These are phyloP conservation scores for Oreamnos americanus DNA, from an alignment of 2,113 vertebrate species.

Conservation along the genomic window DNA sequence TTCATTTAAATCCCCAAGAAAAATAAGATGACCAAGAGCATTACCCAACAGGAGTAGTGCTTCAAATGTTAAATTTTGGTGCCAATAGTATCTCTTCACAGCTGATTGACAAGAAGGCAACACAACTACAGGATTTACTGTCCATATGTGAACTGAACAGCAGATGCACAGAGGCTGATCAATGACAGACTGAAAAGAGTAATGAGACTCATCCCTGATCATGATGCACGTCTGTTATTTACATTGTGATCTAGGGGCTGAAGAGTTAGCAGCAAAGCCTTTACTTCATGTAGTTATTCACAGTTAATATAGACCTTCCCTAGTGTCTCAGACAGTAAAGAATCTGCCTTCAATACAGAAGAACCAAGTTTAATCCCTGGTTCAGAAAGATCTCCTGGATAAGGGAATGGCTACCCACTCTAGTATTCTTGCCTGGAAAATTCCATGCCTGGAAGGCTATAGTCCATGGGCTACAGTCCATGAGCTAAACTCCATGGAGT, in stretches of 20 bases:
- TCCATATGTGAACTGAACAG: not conserved
- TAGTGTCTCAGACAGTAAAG: not conserved
- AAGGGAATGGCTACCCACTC: not conserved
- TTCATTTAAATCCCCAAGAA: not conserved
- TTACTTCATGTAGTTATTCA: not conserved
- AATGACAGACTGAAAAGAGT: not conserved
- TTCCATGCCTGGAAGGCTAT: not conserved
- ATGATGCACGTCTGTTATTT: accelerated
- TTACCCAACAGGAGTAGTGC: not conserved
- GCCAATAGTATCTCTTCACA: not conserved
- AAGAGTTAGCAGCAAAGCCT: not conserved
- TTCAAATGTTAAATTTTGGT: not conserved
- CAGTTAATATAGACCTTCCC: not conserved
- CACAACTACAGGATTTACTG: not conserved
- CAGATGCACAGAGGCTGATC: not conserved
- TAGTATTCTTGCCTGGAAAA: not conserved
- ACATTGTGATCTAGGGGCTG: not conserved
- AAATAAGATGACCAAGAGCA: not conserved
- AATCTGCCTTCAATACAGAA: not conserved
- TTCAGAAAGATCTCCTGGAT: not conserved
- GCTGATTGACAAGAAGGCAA: not conserved
- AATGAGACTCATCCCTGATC: not conserved
- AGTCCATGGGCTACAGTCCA: not conserved
- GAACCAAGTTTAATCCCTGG: not conserved
- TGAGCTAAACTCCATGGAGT: not conserved